Evolutionary conservation across 2,888 invertebrate species (phyloP).

Genomic region (Conistra vaccinii): DNA sequence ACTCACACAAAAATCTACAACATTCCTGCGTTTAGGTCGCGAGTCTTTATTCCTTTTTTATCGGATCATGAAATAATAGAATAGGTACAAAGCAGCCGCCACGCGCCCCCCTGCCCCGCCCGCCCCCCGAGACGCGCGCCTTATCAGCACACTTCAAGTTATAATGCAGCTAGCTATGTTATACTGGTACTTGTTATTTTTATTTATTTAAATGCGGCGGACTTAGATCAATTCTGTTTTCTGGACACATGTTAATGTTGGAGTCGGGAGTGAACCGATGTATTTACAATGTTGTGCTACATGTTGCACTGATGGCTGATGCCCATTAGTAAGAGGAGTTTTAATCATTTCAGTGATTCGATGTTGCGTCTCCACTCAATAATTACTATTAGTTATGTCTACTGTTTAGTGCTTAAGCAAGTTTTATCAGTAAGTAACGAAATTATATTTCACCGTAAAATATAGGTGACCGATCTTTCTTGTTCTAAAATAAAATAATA

Average conservation of each 20-base stretch:
- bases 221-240: constrained; percentile 50
- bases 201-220: constrained; percentile 62
- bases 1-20: constrained; percentile 85
- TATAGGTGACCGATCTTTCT: too few relatives aligned
- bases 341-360: too few relatives aligned
- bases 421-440: too few relatives aligned
- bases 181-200: constrained; percentile 54
- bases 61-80: constrained; percentile 88
- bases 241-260: constrained; percentile 49
- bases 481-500: too few relatives aligned
- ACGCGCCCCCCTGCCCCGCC: constrained; percentile 38
- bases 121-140: constrained; percentile 10
- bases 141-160: constrained; percentile 63
- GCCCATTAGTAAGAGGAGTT: too few relatives aligned
- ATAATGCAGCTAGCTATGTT: constrained; percentile 62
- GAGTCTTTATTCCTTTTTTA: constrained; percentile 87
- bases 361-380: too few relatives aligned
- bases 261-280: constrained; percentile 2
- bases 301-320: background rate
- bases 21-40: constrained; percentile 88
- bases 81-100: constrained; percentile 85
- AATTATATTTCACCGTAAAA: too few relatives aligned
- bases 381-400: too few relatives aligned
- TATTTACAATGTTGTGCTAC: background rate
- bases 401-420: too few relatives aligned